A percentile compares a stretch with the other conserved stretches of the same genome.
Conservation (phyloP, 2,888 invertebrate species). For the Blera fallax region DNA sequence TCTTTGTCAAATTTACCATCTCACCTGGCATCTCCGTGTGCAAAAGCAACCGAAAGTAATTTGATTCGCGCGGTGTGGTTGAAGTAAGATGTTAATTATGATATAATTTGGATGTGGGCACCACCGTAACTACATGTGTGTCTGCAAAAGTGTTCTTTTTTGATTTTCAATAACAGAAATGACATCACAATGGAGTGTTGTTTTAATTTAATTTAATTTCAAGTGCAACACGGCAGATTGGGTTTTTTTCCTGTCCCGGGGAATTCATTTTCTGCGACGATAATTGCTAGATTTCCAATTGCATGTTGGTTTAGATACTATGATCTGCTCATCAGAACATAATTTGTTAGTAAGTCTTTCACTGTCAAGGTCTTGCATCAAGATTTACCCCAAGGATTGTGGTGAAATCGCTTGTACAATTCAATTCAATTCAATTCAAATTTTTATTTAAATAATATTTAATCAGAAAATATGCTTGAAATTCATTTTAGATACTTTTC, state of each 20-base stretch:
- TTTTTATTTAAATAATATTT: background rate
- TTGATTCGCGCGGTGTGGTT: background rate
- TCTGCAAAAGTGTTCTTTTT: background rate
- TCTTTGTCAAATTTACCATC: background rate
- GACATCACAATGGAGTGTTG: background rate
- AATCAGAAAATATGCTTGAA: background rate
- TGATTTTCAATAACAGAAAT: background rate
- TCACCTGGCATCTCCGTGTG: background rate
- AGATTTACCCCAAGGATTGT: background rate
- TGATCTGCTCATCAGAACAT: too few relatives aligned
- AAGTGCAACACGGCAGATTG: background rate
- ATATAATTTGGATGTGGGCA: background rate
- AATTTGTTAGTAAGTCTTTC: too few relatives aligned
- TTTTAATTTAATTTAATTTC: background rate
- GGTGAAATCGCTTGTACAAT: too few relatives aligned
- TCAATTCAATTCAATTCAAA: background rate
- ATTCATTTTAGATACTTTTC: background rate
- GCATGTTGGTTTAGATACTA: background rate
- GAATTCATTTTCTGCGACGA: background rate
- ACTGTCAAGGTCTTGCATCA: background rate
- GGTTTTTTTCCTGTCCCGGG: background rate
- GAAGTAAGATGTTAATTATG: conserved; percentile 5
- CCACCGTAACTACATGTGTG: background rate
- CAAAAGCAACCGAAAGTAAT: background rate
- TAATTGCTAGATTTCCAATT: background rate